A percentile compares a stretch with the other conserved stretches of the same genome.
phyloP scores from a whole-genome alignment of 2,888 invertebrate species.

The Nasonia oneida region DNA sequence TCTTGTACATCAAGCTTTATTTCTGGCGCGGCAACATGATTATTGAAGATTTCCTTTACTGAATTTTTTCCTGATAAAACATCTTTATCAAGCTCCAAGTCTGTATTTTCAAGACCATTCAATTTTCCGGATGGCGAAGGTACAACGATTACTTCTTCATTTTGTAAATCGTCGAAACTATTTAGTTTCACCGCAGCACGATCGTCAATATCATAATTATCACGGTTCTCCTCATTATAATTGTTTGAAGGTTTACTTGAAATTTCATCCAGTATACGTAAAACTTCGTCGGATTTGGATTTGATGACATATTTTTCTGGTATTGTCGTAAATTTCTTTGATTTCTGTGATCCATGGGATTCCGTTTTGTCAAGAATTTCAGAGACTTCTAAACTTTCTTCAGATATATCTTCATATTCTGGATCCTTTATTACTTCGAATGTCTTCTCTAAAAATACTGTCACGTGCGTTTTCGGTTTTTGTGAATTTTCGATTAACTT shows the following conservation, averaged over 20 bases:
- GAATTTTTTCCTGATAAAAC: constrained; percentile 17
- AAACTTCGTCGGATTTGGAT: constrained; percentile 72
- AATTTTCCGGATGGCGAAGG: neutral
- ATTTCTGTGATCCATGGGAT: constrained; percentile 62
- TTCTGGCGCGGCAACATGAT: neutral
- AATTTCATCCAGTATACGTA: constrained; percentile 73
- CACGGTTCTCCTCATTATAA: constrained; percentile 21
- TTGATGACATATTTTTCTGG: constrained; percentile 71
- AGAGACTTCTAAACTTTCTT: constrained; percentile 76
- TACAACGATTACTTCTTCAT: neutral
- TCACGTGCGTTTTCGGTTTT: constrained; percentile 53
- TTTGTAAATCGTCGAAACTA: neutral
- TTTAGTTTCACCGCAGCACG: neutral
- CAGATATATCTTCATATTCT: constrained; percentile 77
- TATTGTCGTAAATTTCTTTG: constrained; percentile 66
- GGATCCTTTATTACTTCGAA: constrained; percentile 69
- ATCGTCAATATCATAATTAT: constrained; percentile 17
- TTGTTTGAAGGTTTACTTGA: constrained; percentile 66
- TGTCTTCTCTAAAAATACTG: constrained; percentile 59
- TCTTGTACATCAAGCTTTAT: neutral
- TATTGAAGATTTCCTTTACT: neutral
- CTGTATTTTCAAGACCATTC: neutral
- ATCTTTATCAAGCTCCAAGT: neutral
- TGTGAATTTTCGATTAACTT: constrained; percentile 31
- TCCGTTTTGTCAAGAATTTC: constrained; percentile 75